These are phyloP conservation scores for Didymodactylos carnosus DNA, from an alignment of 2,888 invertebrate genomes.

Conservation along the genomic window DNA sequence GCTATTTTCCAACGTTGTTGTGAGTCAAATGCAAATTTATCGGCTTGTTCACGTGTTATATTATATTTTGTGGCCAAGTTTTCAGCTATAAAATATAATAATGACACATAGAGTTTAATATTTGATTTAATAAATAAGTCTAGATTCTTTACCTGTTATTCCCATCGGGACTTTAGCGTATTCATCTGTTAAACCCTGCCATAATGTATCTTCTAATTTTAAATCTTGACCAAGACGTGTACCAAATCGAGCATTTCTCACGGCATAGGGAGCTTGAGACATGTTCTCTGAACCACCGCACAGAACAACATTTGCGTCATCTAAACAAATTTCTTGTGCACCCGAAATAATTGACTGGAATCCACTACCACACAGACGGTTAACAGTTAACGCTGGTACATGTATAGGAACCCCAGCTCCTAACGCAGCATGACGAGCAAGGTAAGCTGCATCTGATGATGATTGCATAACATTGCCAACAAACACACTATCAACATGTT, in stretches of 20 bases:
- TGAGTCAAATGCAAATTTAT: slow-evolving; percentile 61
- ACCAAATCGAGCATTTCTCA: slow-evolving; percentile 62
- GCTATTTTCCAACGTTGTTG: slow-evolving; percentile 72
- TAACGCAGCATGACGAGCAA: slow-evolving; percentile 68
- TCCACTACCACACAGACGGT: slow-evolving; percentile 86
- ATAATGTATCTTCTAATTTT: slow-evolving; percentile 63
- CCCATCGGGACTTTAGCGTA: slow-evolving; percentile 84
- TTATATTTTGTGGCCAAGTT: slow-evolving; percentile 32
- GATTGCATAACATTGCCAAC: slow-evolving; percentile 65
- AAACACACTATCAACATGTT: slow-evolving; percentile 63
- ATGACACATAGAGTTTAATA: slow-evolving; percentile 39
- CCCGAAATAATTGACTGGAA: slow-evolving; percentile 81
- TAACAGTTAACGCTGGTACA: slow-evolving; percentile 63
- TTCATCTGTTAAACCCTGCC: slow-evolving; percentile 67
- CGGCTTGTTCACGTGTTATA: slow-evolving; percentile 39
- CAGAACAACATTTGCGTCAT: slow-evolving; percentile 61
- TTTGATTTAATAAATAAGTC: too few relatives aligned
- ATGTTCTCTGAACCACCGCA: slow-evolving; percentile 87
- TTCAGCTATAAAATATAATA: slow-evolving; percentile 21
- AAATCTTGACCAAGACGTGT: slow-evolving; percentile 53
- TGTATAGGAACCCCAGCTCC: slow-evolving; percentile 57
- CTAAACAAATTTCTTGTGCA: slow-evolving; percentile 69
- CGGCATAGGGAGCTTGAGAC: slow-evolving; percentile 71
- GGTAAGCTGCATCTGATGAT: slow-evolving; percentile 54
- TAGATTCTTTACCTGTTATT: slow-evolving; percentile 73